Conservation (phyloP, 2,888 invertebrate species). For the Trisateles emortualis region DNA sequence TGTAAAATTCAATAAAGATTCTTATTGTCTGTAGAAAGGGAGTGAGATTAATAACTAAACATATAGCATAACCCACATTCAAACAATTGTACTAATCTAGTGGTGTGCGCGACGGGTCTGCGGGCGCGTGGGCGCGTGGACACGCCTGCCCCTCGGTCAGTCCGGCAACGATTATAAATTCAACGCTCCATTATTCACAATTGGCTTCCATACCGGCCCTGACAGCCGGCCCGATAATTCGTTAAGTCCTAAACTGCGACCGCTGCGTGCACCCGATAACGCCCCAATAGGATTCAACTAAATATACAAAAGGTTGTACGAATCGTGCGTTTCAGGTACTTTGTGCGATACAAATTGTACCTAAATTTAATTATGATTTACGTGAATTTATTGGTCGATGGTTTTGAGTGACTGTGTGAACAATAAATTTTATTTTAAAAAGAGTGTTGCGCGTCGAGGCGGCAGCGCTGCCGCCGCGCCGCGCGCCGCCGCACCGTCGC, state of each 20-base stretch:
- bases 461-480: conserved; percentile 25
- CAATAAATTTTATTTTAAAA: conserved; percentile 50
- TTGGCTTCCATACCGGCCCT: conserved; percentile 74
- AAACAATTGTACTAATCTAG: conserved; percentile 61
- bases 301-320: conserved; percentile 59
- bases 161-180: conserved; percentile 66
- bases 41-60: neutral
- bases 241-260: conserved; percentile 79
- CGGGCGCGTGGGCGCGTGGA: conserved; percentile 29
- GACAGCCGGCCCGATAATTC: conserved; percentile 78
- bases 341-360: conserved; percentile 9
- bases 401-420: conserved; percentile 15
- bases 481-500: conserved; percentile 55
- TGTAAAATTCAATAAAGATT: conserved; percentile 8
- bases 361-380: conserved; percentile 16
- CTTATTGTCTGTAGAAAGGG: conserved; percentile 7
- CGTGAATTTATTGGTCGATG: conserved; percentile 21
- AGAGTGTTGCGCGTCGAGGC: conserved; percentile 21
- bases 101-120: conserved; percentile 38
- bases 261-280: conserved; percentile 80
- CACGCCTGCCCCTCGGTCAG: conserved; percentile 44
- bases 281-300: conserved; percentile 71
- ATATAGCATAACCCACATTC: conserved; percentile 45
- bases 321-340: conserved; percentile 34
- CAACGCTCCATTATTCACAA: conserved; percentile 76